These are phyloP conservation scores for Philhelius pedissequus DNA, from an alignment of 2,888 invertebrate species.

Conservation along the genomic window DNA sequence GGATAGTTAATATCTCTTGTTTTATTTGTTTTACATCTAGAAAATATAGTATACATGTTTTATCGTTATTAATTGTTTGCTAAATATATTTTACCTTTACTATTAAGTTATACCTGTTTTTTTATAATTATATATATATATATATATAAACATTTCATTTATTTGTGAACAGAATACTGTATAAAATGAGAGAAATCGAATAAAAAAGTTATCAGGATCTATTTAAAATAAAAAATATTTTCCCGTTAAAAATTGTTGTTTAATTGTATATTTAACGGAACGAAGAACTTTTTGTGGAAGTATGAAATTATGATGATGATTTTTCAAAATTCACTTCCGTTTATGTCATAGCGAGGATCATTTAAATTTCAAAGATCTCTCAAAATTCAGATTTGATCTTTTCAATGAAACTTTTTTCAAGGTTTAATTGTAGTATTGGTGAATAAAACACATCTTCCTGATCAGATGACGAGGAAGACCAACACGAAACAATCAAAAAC, in stretches of 20 bases:
- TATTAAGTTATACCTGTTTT: constrained; percentile 16
- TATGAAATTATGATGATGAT: too few species aligned
- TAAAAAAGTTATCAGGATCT: constrained; percentile 6
- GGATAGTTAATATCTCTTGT: background rate
- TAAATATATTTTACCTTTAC: constrained; percentile 16
- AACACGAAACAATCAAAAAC: too few species aligned
- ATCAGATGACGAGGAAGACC: too few species aligned
- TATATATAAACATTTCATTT: constrained; percentile 14
- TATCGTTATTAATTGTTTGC: constrained; percentile 9
- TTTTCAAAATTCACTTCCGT: too few species aligned
- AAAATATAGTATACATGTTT: constrained; percentile 17
- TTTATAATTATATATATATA: constrained; percentile 27
- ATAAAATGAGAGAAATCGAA: constrained; percentile 14
- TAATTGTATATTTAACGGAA: background rate
- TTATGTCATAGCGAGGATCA: too few species aligned
- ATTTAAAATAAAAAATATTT: background rate
- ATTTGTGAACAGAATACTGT: constrained; percentile 19
- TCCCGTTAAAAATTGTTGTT: background rate
- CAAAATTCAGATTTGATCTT: too few species aligned
- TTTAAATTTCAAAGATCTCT: too few species aligned
- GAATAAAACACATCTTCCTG: too few species aligned
- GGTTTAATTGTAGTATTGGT: too few species aligned
- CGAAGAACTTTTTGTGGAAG: too few species aligned
- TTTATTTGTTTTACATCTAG: constrained; percentile 23
- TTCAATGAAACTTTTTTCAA: too few species aligned